Conservation (phyloP, 2,797 vertebrate genomes). For the Crocodylus rhombifer region DNA sequence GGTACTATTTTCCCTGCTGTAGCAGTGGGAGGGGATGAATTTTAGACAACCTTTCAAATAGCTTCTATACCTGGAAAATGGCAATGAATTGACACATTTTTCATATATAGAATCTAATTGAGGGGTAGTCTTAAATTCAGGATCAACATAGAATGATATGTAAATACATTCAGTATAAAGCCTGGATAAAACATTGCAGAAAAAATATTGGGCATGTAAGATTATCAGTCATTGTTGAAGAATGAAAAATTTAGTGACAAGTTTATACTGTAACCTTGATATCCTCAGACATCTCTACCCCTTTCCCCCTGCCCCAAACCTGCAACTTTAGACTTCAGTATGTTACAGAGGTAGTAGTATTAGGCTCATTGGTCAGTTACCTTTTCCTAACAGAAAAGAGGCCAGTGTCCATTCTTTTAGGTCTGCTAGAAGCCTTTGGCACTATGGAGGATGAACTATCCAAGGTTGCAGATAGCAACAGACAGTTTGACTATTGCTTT, state of each 20-base stretch:
- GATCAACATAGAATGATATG: too few species aligned
- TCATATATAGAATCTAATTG: too few species aligned
- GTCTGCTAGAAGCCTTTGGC: slow-evolving; percentile 31
- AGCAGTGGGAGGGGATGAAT: too few species aligned
- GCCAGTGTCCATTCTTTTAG: neutral
- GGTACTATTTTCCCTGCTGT: too few species aligned
- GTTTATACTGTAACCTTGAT: neutral
- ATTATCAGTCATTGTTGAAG: too few species aligned
- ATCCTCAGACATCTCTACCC: neutral
- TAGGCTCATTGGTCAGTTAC: neutral
- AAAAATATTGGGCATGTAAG: too few species aligned
- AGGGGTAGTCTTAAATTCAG: too few species aligned
- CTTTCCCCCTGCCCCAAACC: neutral
- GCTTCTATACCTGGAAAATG: too few species aligned
- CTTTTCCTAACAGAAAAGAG: neutral
- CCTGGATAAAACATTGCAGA: too few species aligned
- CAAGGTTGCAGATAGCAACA: neutral
- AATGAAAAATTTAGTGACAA: neutral
- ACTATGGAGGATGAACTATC: neutral
- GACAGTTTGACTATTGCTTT: neutral
- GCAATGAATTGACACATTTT: too few species aligned
- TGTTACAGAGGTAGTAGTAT: neutral
- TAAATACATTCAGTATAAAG: too few species aligned
- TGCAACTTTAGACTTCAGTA: neutral
- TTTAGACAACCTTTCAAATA: too few species aligned